Evolutionary conservation across 2,797 vertebrate genomes (phyloP), one percentile per base, ranked within the genome.

Genomic region (Anabacerthia variegaticeps): DNA sequence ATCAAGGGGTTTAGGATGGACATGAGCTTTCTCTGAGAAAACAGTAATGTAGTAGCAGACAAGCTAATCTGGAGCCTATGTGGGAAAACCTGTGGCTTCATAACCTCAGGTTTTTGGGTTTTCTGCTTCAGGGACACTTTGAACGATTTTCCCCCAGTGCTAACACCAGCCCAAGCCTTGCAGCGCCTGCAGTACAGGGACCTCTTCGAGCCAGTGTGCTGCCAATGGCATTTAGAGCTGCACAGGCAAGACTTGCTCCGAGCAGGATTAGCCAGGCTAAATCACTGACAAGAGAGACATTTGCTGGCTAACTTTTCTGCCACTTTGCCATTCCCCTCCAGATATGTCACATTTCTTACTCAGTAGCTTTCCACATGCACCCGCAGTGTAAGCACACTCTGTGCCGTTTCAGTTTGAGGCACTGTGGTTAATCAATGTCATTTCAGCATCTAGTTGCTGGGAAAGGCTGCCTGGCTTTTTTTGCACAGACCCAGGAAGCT

Each of bases 341-440:
- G 79, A 65, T 74, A 75, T n/a, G 37, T 49, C 65, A 62, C 39
- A 30, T 90, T 83, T 93, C 85, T 77, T 41, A 19, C 23, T 72
- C 34, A 19, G 44, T 32, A 36, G 44, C 43, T 81, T 95, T 78
- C 80, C 46, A 10, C 2, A 3, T 59, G 30, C 26, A 65, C 56
- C 61, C 0, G 0, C 22, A 63, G 41, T 7, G 32, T 72, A 62
- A 61, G 63, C 0, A 0, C 16, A 6, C 48, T 69, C 54, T 46
- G 37, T 0, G 1, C 18, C 1, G 15, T 65, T 89, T 54, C 62
- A 75, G 6, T 46, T 72, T 67, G 69, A 72, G 87, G 67, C 43
- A 28, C 51, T 71, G 72, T 1, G 10, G 55, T 96, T 85, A 91
- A 89, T 95, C 83, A 79, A 56, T 79, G 75, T 39, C 73, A 75